Conservation (phyloP, 2,797 vertebrate species). For the Harpagifer antarcticus region DNA sequence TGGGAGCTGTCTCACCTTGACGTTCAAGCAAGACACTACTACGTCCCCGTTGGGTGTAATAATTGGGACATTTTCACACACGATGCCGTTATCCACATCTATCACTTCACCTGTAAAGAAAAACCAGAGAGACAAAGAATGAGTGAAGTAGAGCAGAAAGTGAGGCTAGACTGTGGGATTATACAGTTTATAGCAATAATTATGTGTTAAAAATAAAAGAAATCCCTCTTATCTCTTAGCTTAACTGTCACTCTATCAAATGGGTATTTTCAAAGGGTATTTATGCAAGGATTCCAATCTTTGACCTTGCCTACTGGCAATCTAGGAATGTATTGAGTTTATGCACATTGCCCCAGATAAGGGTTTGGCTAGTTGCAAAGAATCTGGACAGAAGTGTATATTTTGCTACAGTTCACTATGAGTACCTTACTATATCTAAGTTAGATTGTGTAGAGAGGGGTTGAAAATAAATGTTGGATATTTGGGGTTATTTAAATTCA, state of each 20-base stretch:
- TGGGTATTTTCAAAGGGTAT: conserved; percentile 3
- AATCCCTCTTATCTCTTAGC: conserved; percentile 2
- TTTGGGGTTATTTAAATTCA: neutral
- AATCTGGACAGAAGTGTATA: neutral
- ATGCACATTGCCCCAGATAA: neutral
- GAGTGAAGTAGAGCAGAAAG: neutral
- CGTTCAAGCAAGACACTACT: conserved; percentile 94
- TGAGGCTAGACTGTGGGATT: conserved; percentile 26
- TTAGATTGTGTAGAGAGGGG: neutral
- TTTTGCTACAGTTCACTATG: neutral
- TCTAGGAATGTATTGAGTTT: conserved; percentile 13
- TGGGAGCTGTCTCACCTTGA: conserved; percentile 87
- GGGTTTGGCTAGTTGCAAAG: neutral
- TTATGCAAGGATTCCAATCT: conserved; percentile 8
- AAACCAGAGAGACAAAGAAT: neutral
- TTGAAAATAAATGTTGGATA: neutral
- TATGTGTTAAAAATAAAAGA: conserved; percentile 13
- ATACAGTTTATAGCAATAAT: conserved; percentile 7
- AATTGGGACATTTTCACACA: conserved; percentile 96
- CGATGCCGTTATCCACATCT: conserved; percentile 95
- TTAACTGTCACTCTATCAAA: conserved; percentile 23
- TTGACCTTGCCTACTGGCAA: neutral
- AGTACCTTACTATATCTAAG: neutral
- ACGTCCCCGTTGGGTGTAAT: conserved; percentile 97
- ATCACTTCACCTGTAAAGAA: conserved; percentile 90